Evolutionary conservation across 1,140 invertebrate species (phyloP).

Genomic region (Drosophila parvula): DNA sequence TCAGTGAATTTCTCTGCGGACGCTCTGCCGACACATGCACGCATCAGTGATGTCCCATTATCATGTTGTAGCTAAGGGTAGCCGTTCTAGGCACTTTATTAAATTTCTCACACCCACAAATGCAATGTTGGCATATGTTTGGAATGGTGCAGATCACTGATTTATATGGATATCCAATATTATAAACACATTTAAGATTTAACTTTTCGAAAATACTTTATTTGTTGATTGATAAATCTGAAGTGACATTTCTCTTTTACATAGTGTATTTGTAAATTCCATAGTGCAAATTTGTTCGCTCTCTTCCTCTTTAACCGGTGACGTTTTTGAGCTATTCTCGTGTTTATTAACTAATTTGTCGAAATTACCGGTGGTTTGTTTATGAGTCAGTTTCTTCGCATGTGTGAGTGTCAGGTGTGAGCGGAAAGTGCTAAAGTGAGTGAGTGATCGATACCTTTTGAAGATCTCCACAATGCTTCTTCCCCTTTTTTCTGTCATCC

Average conservation of each 20-base stretch:
- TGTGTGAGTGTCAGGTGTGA: conserved; percentile 35
- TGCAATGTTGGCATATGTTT: too few relatives aligned
- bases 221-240: background rate
- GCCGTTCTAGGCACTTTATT: too few relatives aligned
- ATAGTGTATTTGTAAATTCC: conserved; percentile 3
- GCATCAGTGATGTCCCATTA: too few relatives aligned
- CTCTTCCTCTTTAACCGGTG: conserved; percentile 21
- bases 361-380: conserved; percentile 45
- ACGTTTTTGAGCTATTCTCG: conserved; percentile 59
- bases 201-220: background rate
- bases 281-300: background rate
- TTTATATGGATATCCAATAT: too few relatives aligned
- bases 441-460: conserved; percentile 36
- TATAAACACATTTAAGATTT: too few relatives aligned
- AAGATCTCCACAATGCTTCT: conserved; percentile 18
- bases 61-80: too few relatives aligned
- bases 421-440: conserved; percentile 13
- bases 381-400: conserved; percentile 45
- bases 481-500: conserved; percentile 2
- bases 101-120: too few relatives aligned
- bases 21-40: too few relatives aligned
- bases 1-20: too few relatives aligned
- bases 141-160: too few relatives aligned
- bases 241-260: background rate
- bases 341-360: conserved; percentile 70